Evolutionary conservation across 2,797 vertebrate genomes (phyloP).

Genomic region (Galaxias olidus): DNA sequence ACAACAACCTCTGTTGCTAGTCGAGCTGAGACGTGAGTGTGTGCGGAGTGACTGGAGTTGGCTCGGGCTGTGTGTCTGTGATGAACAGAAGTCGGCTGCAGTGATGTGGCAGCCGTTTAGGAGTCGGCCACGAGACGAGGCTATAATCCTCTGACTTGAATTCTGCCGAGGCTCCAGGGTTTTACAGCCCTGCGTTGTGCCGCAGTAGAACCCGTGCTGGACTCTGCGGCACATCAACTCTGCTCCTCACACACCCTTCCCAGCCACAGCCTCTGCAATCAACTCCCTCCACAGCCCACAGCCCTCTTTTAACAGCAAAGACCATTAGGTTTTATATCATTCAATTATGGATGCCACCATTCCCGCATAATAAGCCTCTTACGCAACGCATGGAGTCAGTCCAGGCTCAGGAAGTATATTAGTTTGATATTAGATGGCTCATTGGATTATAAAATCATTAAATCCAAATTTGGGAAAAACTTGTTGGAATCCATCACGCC

Average conservation of each 20-base stretch:
- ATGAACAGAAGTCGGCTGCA: conserved; percentile 43
- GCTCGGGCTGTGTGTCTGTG: too few species aligned
- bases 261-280: conserved; percentile 13
- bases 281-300: conserved; percentile 38
- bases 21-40: neutral
- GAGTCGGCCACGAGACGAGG: conserved; percentile 46
- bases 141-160: conserved; percentile 55
- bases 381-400: conserved; percentile 38
- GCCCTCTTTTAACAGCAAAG: conserved; percentile 50
- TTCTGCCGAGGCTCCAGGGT: conserved; percentile 48
- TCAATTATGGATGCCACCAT: conserved; percentile 43
- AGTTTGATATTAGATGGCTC: conserved; percentile 41
- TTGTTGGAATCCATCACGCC: conserved; percentile 1
- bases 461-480: conserved; percentile 17
- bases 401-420: conserved; percentile 30
- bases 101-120: conserved; percentile 37
- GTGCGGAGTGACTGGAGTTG: neutral
- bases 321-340: conserved; percentile 58
- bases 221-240: conserved; percentile 27
- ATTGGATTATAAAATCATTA: conserved; percentile 39
- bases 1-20: too few species aligned
- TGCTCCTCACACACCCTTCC: neutral
- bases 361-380: conserved; percentile 41
- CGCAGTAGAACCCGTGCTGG: conserved; percentile 34
- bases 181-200: conserved; percentile 34